Evolutionary conservation across 2,113 vertebrate genomes (phyloP).

Genomic region (Helogale parvula): DNA sequence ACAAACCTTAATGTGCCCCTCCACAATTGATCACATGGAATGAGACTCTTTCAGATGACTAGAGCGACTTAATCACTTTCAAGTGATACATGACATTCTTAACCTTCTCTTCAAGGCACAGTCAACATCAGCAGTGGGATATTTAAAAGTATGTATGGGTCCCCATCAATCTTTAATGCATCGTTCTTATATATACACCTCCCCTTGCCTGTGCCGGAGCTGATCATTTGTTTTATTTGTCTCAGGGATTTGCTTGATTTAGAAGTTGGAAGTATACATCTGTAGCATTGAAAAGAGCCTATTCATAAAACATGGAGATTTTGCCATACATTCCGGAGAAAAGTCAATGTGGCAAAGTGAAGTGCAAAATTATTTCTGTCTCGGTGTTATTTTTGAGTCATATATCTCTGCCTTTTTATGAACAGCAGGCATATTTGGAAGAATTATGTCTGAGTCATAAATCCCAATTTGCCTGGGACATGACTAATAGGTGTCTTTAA

Average conservation of each 20-base stretch:
- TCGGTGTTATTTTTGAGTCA: constrained; percentile 86
- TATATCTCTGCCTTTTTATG: constrained; percentile 88
- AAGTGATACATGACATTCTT: constrained; percentile 35
- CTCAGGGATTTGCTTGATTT: constrained; percentile 78
- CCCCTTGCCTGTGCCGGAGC: constrained; percentile 9
- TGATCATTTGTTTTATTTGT: constrained; percentile 76
- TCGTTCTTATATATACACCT: background rate
- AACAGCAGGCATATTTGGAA: constrained; percentile 86
- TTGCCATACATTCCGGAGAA: constrained; percentile 78
- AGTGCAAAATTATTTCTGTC: constrained; percentile 87
- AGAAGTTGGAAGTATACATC: constrained; percentile 78
- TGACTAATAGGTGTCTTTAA: constrained; percentile 88
- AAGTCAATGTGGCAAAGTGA: constrained; percentile 84
- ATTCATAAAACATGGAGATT: constrained; percentile 79
- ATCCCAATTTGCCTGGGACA: constrained; percentile 85
- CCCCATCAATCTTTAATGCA: constrained; percentile 3
- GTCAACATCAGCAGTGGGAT: background rate
- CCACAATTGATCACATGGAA: background rate
- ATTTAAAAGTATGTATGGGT: background rate
- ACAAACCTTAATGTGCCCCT: background rate
- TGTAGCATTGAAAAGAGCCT: constrained; percentile 79
- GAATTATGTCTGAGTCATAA: constrained; percentile 88
- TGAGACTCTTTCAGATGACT: background rate
- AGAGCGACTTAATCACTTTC: constrained; percentile 5
- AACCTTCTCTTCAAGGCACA: constrained; percentile 1